Evolutionary conservation across 2,888 invertebrate genomes (phyloP).

Genomic region (Thecophora atra): DNA sequence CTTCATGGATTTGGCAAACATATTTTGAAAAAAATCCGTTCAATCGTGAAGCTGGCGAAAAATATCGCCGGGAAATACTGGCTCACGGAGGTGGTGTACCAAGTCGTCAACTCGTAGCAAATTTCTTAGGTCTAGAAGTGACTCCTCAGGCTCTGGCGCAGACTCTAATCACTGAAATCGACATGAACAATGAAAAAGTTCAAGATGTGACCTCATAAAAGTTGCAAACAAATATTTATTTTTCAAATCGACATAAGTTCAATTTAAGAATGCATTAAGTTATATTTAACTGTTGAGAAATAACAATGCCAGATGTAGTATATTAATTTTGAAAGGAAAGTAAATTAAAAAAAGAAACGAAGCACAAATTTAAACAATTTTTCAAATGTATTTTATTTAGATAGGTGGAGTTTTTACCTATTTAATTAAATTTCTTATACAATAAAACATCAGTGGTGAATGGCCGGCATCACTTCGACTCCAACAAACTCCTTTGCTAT

Average conservation of each 20-base stretch:
- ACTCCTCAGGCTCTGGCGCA: constrained; percentile 81
- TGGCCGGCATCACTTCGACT: constrained; percentile 76
- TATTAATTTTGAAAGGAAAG: too few relatives aligned
- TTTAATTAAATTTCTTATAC: background rate
- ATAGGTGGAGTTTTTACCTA: too few relatives aligned
- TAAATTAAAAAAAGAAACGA: too few relatives aligned
- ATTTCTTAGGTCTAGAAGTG: constrained; percentile 80
- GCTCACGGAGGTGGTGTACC: constrained; percentile 89
- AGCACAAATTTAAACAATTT: constrained; percentile 25
- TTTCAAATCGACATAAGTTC: too few relatives aligned
- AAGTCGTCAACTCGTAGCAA: constrained; percentile 79
- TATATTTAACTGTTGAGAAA: too few relatives aligned
- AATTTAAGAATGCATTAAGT: too few relatives aligned
- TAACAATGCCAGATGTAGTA: too few relatives aligned
- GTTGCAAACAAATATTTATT: too few relatives aligned
- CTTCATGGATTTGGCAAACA: constrained; percentile 91
- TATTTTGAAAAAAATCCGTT: constrained; percentile 85
- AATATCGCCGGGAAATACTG: constrained; percentile 79
- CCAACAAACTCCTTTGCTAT: constrained; percentile 82
- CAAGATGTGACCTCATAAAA: constrained; percentile 51
- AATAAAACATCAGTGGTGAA: constrained; percentile 44
- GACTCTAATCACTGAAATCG: constrained; percentile 81
- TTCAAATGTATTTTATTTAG: too few relatives aligned
- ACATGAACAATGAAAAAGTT: constrained; percentile 70
- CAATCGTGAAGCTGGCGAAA: constrained; percentile 79